Percentiles rank a stretch among this genome's conserved stretches.
Evolutionary conservation across 2,113 vertebrate genomes (phyloP).

Genomic region (Petrocephalus microphthalmus): DNA sequence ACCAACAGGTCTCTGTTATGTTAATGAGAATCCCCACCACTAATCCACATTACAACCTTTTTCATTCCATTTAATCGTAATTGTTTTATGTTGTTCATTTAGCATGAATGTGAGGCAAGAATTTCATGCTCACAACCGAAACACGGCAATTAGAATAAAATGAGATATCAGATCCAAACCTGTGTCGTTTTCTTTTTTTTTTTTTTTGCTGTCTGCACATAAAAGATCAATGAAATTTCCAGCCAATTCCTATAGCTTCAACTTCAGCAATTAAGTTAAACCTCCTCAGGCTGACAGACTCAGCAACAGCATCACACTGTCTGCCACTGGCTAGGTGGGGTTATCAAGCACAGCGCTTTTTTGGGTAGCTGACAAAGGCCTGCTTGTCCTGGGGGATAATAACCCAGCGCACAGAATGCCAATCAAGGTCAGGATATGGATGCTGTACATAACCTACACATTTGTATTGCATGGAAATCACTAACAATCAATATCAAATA

Average conservation of each 20-base stretch:
- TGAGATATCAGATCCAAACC: neutral
- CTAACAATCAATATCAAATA: too few species aligned
- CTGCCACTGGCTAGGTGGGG: neutral
- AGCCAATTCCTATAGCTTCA: neutral
- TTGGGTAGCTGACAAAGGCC: neutral
- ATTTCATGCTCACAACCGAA: neutral
- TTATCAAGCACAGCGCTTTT: neutral
- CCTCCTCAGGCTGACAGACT: neutral
- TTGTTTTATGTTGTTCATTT: neutral
- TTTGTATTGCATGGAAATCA: neutral
- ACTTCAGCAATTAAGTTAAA: neutral
- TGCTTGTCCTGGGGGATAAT: neutral
- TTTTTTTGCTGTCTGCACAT: neutral
- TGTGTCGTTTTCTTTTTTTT: neutral
- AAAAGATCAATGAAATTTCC: neutral
- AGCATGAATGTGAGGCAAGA: neutral
- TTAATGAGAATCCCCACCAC: conserved; percentile 2
- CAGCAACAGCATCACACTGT: neutral
- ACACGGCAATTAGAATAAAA: neutral
- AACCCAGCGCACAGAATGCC: neutral
- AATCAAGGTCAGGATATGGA: neutral
- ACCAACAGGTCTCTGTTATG: neutral
- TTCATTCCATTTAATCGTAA: neutral
- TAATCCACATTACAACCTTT: neutral
- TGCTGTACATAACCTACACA: too few species aligned